phyloP scores from a whole-genome alignment of 2,888 invertebrate genomes.

The Anoplius nigerrimus region DNA sequence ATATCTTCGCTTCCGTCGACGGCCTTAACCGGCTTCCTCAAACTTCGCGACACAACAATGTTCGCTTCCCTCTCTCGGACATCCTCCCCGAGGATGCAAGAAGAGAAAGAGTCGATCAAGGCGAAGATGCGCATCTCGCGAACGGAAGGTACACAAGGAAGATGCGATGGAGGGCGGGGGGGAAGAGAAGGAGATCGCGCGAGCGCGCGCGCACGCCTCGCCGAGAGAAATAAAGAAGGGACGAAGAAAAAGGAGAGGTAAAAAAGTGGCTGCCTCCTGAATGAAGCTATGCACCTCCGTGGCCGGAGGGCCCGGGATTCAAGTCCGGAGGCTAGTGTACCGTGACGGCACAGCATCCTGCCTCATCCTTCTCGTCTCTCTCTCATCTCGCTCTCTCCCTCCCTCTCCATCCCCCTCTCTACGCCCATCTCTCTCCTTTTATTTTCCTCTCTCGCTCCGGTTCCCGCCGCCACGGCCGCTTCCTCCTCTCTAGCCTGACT shows the following conservation, averaged over 20 bases:
- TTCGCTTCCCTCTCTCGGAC: constrained; percentile 29
- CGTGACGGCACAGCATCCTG: constrained; percentile 61
- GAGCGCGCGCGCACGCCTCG: neutral
- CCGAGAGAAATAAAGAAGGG: neutral
- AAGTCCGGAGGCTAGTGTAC: constrained; percentile 68
- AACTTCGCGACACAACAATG: neutral
- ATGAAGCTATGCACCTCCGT: constrained; percentile 62
- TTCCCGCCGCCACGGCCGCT: constrained; percentile 24
- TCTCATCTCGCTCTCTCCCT: constrained; percentile 20
- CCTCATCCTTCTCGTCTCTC: constrained; percentile 32
- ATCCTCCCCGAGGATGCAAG: constrained; percentile 14
- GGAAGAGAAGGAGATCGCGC: neutral
- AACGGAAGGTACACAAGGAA: constrained; percentile 7
- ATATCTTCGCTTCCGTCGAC: too few relatives aligned
- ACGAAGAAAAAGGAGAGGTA: constrained; percentile 24
- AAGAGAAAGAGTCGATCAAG: neutral
- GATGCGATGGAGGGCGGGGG: neutral
- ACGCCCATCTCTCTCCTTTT: constrained; percentile 23
- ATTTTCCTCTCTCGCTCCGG: constrained; percentile 20
- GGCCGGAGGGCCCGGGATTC: constrained; percentile 66
- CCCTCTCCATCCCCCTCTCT: constrained; percentile 24
- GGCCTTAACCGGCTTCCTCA: too few relatives aligned
- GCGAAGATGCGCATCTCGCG: neutral
- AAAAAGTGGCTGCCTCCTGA: constrained; percentile 52
- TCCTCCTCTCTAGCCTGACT: constrained; percentile 18